phyloP scores from a whole-genome alignment of 2,113 vertebrate genomes.

The Noctilio leporinus region DNA sequence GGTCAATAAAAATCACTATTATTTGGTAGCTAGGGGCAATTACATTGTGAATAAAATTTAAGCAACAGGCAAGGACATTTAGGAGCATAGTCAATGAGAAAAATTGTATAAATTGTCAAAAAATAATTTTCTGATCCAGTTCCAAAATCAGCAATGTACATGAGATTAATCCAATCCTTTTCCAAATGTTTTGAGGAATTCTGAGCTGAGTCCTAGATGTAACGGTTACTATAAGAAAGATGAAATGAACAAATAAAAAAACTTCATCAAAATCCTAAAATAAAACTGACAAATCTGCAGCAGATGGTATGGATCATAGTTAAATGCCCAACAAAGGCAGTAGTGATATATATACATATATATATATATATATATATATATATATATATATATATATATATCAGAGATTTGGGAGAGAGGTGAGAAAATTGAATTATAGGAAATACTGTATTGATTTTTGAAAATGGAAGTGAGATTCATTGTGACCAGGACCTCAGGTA shows the following conservation, averaged over 20 bases:
- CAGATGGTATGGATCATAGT: slow-evolving; percentile 60
- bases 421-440: slow-evolving; percentile 35
- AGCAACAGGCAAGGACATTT: slow-evolving; percentile 31
- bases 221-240: slow-evolving; percentile 40
- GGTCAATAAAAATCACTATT: background rate
- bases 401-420: slow-evolving; percentile 30
- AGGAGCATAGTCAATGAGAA: slow-evolving; percentile 25
- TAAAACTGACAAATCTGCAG: slow-evolving; percentile 38
- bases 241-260: slow-evolving; percentile 62
- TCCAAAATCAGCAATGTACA: slow-evolving; percentile 50
- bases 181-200: slow-evolving; percentile 61
- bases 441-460: slow-evolving; percentile 55
- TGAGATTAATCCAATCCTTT: slow-evolving; percentile 42
- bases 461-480: slow-evolving; percentile 52
- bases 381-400: background rate
- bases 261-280: slow-evolving; percentile 64
- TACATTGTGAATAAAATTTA: slow-evolving; percentile 18
- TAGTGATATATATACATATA: background rate
- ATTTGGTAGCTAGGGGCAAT: background rate
- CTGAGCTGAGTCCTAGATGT: slow-evolving; percentile 32
- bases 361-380: background rate
- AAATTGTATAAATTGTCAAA: slow-evolving; percentile 48
- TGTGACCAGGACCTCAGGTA: background rate
- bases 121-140: slow-evolving; percentile 4
- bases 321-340: slow-evolving; percentile 61